Evolutionary conservation across 2,113 vertebrate genomes (phyloP), one percentile per base, ranked within the genome.

Genomic region (Setophaga coronata): DNA sequence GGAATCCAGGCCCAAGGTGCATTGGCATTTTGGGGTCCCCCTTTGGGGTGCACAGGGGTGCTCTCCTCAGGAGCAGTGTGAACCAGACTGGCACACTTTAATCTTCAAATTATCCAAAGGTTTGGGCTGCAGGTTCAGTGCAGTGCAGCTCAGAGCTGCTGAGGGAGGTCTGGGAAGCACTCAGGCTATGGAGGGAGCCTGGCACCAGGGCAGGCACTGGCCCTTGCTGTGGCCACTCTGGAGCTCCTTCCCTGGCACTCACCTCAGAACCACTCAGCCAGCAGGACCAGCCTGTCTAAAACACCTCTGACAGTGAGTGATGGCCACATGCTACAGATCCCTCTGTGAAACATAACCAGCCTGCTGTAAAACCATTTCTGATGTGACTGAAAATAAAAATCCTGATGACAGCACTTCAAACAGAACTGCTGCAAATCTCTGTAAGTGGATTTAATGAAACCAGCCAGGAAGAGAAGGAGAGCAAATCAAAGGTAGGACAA

Each of bases 401-500:
- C 79, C 87, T 78, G 74, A 86, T 12, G 42, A 78, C 82, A 83
- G 71, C 87, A 76, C 96, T 94, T 93, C 91, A 88, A 73, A 88
- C 66, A 85, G 84, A 93, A 83, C 91, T 54, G 89, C 93, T 94
- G 82, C 82, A 86, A 51, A 90, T 93, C 85, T 76, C 89, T 54
- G 0, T 60, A 84, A 94, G 78, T 82, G 91, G 82, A 72, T 95
- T 89, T 94, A 94, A 96, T 94, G 89, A 95, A 95, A 91, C 50
- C 89, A 94, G 73, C 87, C 83, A 87, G 93, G 91, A 92, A 87
- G 51, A 91, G 82, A 66, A 92, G 66, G 72, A 57, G 58, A 96
- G 76, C 82, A 92, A 92, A 95, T 92, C 90, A 95, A 96, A 96
- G 91, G 70, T 40, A 58, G 67, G 85, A 87, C 82, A 93, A 91